These are phyloP conservation scores for Tachypleus tridentatus DNA, from an alignment of 1,140 invertebrate genomes.

Conservation along the genomic window DNA sequence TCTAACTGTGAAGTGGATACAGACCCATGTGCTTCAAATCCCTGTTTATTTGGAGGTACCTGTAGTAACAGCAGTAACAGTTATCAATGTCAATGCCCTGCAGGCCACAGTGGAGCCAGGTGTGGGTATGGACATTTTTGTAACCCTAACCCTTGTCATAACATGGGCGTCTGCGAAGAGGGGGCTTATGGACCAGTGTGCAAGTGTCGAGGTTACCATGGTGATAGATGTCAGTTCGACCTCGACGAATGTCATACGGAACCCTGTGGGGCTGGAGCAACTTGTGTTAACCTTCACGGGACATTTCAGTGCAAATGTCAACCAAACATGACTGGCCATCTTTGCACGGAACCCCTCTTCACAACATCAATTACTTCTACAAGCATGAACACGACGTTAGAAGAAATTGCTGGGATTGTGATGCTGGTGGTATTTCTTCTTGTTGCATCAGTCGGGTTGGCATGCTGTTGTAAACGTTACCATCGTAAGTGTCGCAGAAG, in stretches of 20 bases:
- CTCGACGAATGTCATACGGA: constrained; percentile 33
- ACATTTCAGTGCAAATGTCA: constrained; percentile 55
- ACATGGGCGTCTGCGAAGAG: constrained; percentile 40
- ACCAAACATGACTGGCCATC: constrained; percentile 53
- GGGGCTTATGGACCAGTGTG: constrained; percentile 31
- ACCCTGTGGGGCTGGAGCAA: constrained; percentile 60
- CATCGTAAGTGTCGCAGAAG: constrained; percentile 29
- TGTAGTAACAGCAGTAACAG: constrained; percentile 40
- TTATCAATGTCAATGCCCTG: constrained; percentile 35
- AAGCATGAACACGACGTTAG: constrained; percentile 47
- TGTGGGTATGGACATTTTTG: constrained; percentile 63
- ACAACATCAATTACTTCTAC: constrained; percentile 46
- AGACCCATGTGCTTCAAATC: constrained; percentile 76
- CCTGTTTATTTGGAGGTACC: constrained; percentile 70
- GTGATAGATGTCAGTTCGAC: constrained; percentile 30
- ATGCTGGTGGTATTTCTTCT: constrained; percentile 41
- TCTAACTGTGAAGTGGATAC: constrained; percentile 68
- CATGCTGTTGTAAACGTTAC: constrained; percentile 26
- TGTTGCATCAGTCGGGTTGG: constrained; percentile 36
- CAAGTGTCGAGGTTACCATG: constrained; percentile 31
- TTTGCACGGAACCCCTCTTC: constrained; percentile 45
- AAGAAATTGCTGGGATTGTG: constrained; percentile 46
- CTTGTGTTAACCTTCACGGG: constrained; percentile 69
- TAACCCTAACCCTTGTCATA: constrained; percentile 39
- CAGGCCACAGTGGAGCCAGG: constrained; percentile 38